These are phyloP conservation scores for Hetaerina titia DNA, from an alignment of 2,888 invertebrate species.

Conservation along the genomic window DNA sequence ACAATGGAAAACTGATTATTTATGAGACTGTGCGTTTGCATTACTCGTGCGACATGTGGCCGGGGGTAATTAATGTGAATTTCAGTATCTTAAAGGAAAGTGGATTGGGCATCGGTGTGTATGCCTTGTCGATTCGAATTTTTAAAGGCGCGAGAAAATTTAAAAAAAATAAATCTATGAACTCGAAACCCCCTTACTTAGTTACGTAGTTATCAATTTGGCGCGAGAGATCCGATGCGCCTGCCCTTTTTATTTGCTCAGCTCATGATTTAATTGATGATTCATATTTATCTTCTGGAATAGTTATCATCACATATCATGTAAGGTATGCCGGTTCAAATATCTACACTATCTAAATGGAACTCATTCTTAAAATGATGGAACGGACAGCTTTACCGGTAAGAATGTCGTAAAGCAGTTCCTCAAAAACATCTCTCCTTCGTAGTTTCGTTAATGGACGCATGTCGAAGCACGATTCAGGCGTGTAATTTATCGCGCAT, in stretches of 20 bases:
- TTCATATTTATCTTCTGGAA: background rate
- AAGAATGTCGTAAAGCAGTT: background rate
- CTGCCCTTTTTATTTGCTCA: background rate
- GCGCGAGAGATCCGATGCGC: background rate
- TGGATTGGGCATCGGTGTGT: background rate
- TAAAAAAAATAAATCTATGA: background rate
- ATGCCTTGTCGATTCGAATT: background rate
- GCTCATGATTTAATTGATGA: constrained; percentile 6
- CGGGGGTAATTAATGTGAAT: background rate
- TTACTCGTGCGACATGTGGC: background rate
- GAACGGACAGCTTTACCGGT: background rate
- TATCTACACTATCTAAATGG: background rate
- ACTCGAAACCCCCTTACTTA: background rate
- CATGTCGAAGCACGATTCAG: constrained; percentile 6
- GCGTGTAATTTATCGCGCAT: constrained; percentile 33
- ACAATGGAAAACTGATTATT: background rate
- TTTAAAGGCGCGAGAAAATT: background rate
- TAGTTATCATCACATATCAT: background rate
- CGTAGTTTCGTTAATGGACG: background rate
- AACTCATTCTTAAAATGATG: background rate
- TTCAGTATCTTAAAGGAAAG: background rate
- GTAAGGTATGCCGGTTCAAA: background rate
- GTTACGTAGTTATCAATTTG: constrained; percentile 1
- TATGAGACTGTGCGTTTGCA: background rate
- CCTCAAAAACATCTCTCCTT: background rate